These are phyloP conservation scores for Aldabrachelys gigantea DNA, from an alignment of 2,113 vertebrate genomes.

Conservation along the genomic window DNA sequence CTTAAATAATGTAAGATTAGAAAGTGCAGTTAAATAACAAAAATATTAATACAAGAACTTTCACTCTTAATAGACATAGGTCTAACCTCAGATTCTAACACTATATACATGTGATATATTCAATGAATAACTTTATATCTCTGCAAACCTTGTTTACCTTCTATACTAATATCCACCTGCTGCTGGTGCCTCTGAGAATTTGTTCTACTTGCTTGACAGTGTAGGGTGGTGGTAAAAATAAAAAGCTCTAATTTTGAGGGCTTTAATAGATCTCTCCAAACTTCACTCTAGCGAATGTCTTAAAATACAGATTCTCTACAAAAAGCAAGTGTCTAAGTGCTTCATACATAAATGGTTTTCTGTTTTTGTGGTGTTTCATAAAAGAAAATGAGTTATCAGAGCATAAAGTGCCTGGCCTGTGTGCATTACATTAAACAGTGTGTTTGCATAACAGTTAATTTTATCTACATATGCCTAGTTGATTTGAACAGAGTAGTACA, in stretches of 20 bases:
- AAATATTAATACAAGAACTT: not conserved
- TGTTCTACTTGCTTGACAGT: not conserved
- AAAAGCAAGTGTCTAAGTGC: not conserved
- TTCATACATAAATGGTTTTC: not conserved
- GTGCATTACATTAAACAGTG: not conserved
- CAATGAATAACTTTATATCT: not conserved
- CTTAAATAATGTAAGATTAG: not conserved
- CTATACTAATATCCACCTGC: not conserved
- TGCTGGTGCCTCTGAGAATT: not conserved
- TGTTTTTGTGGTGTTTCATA: not conserved
- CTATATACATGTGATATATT: rapidly evolving
- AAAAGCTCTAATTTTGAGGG: not conserved
- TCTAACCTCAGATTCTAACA: not conserved
- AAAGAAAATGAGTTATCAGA: slow-evolving; percentile 15
- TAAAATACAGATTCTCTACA: not conserved
- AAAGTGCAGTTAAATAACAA: not conserved
- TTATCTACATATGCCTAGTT: not conserved
- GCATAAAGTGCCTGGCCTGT: not conserved
- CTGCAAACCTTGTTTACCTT: not conserved
- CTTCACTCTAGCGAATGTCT: not conserved
- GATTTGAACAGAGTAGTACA: not conserved
- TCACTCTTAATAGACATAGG: not conserved
- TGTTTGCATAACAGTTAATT: not conserved
- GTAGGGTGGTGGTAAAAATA: not conserved
- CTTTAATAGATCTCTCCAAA: not conserved